A percentile compares a stretch with the other conserved stretches of the same genome.
phyloP scores from a whole-genome alignment of 2,888 invertebrate species.

The Leucozona laternaria region DNA sequence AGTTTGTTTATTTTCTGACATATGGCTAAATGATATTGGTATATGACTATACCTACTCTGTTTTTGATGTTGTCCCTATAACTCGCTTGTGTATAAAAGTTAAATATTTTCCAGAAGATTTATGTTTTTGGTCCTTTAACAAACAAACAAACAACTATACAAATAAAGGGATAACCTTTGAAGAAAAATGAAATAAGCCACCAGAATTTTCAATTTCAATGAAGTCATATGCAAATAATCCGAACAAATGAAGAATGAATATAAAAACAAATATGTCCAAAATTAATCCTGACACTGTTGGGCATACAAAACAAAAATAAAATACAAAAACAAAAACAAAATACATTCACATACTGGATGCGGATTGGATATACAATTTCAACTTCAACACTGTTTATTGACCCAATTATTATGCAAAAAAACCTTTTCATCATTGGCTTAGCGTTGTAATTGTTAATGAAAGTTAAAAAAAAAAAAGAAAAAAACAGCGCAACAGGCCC shows the following conservation, averaged over 20 bases:
- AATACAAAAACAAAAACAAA: neutral
- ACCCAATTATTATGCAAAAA: conserved; percentile 70
- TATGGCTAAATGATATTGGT: too few relatives aligned
- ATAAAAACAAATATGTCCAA: neutral
- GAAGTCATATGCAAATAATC: conserved; percentile 2
- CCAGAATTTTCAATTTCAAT: neutral
- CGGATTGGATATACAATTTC: conserved; percentile 42
- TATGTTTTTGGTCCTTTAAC: neutral
- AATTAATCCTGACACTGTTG: conserved; percentile 14
- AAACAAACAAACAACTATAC: neutral
- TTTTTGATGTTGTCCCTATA: too few relatives aligned
- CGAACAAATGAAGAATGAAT: neutral
- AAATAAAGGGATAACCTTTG: neutral
- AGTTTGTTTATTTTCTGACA: too few relatives aligned
- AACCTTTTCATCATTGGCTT: conserved; percentile 52
- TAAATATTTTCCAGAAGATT: too few relatives aligned
- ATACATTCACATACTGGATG: too few relatives aligned
- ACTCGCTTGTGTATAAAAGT: too few relatives aligned
- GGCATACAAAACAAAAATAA: neutral
- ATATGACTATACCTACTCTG: too few relatives aligned
- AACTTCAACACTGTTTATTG: conserved; percentile 46
- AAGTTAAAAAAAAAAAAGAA: conserved; percentile 31
- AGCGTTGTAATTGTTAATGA: conserved; percentile 56
- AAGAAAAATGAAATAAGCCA: neutral
- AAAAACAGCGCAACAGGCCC: neutral